Percentiles rank a stretch among this genome's conserved stretches.
phyloP scores from a whole-genome alignment of 2,113 vertebrate genomes.

The Rallus limicola region DNA sequence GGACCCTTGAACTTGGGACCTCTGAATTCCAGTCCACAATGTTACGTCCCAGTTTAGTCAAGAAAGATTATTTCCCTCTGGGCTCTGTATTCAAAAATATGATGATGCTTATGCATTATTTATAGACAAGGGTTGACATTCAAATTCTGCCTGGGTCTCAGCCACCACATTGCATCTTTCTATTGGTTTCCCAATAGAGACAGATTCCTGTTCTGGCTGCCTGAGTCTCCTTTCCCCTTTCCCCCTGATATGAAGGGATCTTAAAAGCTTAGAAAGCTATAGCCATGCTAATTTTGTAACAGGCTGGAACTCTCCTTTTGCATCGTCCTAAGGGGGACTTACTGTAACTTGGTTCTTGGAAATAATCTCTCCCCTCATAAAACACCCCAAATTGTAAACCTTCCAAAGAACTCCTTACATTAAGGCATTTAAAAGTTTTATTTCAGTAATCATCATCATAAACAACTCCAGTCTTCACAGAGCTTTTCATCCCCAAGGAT shows the following conservation, averaged over 20 bases:
- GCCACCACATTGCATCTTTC: slow-evolving; percentile 31
- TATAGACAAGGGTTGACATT: slow-evolving; percentile 12
- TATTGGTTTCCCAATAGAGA: slow-evolving; percentile 26
- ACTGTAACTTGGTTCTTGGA: slow-evolving; percentile 18
- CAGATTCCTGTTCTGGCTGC: slow-evolving; percentile 33
- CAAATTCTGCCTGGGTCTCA: slow-evolving; percentile 28
- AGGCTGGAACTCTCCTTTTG: slow-evolving; percentile 16
- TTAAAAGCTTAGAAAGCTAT: not conserved
- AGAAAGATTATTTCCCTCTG: not conserved
- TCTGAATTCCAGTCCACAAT: not conserved
- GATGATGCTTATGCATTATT: not conserved
- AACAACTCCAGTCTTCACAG: not conserved
- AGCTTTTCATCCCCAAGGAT: not conserved
- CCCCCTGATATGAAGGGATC: not conserved
- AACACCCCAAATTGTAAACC: not conserved
- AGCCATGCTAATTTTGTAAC: slow-evolving; percentile 21
- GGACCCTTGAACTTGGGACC: not conserved
- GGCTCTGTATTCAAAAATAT: not conserved
- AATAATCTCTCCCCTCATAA: slow-evolving; percentile 14
- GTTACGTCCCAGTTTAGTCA: not conserved
- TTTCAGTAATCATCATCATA: not conserved
- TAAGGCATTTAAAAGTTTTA: not conserved
- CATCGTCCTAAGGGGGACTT: not conserved
- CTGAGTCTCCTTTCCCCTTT: slow-evolving; percentile 20
- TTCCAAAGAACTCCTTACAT: not conserved